Evolutionary conservation across 1,140 invertebrate genomes (phyloP).

Genomic region (Samia ricini): DNA sequence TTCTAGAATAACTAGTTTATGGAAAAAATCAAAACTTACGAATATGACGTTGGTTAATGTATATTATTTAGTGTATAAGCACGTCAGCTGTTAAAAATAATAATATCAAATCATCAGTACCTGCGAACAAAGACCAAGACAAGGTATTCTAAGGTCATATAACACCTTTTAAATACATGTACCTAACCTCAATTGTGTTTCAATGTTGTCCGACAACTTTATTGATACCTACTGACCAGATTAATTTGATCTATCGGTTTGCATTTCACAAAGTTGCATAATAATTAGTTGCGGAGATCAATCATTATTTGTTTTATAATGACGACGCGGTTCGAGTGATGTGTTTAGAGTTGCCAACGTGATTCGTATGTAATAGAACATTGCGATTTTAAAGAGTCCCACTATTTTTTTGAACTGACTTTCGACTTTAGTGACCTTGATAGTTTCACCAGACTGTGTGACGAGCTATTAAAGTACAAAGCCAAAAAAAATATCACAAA

Average conservation of each 20-base stretch:
- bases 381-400: neutral
- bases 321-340: neutral
- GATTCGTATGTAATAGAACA: neutral
- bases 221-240: slow-evolving; percentile 31
- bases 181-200: slow-evolving; percentile 53
- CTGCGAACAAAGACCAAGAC: slow-evolving; percentile 4
- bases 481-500: too few species aligned
- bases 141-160: slow-evolving; percentile 3
- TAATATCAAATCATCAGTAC: neutral
- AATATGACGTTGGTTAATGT: too few species aligned
- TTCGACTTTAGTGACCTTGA: too few species aligned
- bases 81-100: neutral
- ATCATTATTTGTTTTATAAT: slow-evolving; percentile 2
- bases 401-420: too few species aligned
- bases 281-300: slow-evolving; percentile 7
- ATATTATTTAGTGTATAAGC: too few species aligned
- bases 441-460: too few species aligned
- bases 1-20: too few species aligned
- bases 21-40: too few species aligned
- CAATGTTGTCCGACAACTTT: slow-evolving; percentile 40
- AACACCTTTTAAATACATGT: slow-evolving; percentile 17
- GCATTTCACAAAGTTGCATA: neutral
- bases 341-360: neutral
- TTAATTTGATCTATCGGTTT: slow-evolving; percentile 18
- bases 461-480: too few species aligned